phyloP scores from a whole-genome alignment of 2,888 invertebrate genomes.

The Mylabris sibirica region DNA sequence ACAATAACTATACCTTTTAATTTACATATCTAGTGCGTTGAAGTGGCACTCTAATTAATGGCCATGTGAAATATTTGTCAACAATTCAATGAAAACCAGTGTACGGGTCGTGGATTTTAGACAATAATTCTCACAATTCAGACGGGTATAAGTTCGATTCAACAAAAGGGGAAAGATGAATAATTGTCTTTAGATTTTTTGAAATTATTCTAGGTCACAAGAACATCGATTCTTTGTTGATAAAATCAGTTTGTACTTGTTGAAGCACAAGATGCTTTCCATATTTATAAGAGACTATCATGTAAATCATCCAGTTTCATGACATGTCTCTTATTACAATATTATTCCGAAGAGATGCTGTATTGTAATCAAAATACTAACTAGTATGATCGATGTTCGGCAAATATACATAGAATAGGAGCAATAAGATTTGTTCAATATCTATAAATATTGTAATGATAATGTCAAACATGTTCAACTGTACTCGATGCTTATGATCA shows the following conservation, averaged over 20 bases:
- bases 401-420: not conserved
- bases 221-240: not conserved
- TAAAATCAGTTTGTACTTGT: not conserved
- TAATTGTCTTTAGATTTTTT: too few relatives aligned
- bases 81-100: not conserved
- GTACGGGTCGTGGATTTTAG: too few relatives aligned
- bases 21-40: too few relatives aligned
- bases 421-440: not conserved
- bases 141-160: too few relatives aligned
- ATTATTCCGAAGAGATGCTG: not conserved
- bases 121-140: too few relatives aligned
- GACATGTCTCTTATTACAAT: constrained; percentile 4
- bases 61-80: not conserved
- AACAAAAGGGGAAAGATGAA: too few relatives aligned
- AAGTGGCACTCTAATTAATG: too few relatives aligned
- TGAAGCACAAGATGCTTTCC: not conserved
- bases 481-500: not conserved
- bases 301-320: not conserved
- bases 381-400: not conserved
- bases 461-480: not conserved
- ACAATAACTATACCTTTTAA: too few relatives aligned
- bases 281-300: not conserved
- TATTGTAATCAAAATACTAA: not conserved
- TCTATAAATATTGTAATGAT: not conserved
- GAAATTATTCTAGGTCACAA: too few relatives aligned